These are phyloP conservation scores for Tribolium madens DNA, from an alignment of 1,140 invertebrate species.

Conservation along the genomic window DNA sequence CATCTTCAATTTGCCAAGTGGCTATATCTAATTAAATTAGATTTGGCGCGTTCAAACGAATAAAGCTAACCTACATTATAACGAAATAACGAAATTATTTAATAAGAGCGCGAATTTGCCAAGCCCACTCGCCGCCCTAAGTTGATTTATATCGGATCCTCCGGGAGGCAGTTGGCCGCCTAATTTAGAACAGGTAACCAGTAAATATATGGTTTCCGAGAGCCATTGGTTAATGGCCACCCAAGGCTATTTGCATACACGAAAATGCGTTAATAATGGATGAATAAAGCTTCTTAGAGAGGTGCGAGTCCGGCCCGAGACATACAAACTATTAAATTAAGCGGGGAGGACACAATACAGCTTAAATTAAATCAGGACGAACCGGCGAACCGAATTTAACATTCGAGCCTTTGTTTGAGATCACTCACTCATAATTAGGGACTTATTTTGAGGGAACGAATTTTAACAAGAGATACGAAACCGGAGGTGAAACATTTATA, in stretches of 20 bases:
- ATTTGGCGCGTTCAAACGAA: constrained; percentile 3
- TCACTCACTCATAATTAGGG: constrained; percentile 12
- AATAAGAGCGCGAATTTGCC: constrained; percentile 16
- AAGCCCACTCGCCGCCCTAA: constrained; percentile 1
- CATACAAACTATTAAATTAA: neutral
- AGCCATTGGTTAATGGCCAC: constrained; percentile 18
- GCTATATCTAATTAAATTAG: constrained; percentile 24
- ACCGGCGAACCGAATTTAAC: too few species aligned
- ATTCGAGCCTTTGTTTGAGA: constrained; percentile 5
- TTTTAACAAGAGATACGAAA: neutral
- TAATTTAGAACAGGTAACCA: constrained; percentile 16
- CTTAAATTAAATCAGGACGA: constrained; percentile 11
- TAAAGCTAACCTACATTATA: neutral
- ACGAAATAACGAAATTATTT: constrained; percentile 35
- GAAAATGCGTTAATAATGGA: constrained; percentile 24
- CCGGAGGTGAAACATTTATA: constrained; percentile 14
- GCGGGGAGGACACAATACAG: neutral
- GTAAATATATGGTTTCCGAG: neutral
- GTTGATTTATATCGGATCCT: constrained; percentile 29
- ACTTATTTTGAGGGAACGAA: neutral
- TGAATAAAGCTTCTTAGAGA: constrained; percentile 22
- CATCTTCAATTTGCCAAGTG: constrained; percentile 17
- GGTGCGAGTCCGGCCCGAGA: neutral
- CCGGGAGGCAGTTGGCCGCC: constrained; percentile 14
- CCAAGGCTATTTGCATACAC: constrained; percentile 27